Conservation (phyloP, 2,797 vertebrate genomes). For the Mormyrops boulengeri region DNA sequence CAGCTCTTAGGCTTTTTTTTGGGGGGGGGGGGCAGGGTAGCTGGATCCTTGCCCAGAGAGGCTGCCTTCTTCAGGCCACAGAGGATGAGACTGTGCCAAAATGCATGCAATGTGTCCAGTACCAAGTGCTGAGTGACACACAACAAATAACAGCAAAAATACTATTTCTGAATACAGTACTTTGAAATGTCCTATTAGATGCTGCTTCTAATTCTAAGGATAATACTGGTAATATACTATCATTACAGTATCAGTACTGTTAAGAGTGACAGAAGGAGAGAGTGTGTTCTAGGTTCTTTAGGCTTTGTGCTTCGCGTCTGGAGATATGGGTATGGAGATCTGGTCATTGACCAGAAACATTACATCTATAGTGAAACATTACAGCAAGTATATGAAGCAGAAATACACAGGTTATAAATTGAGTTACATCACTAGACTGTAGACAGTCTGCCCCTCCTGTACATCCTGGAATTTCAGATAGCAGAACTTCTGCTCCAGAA, state of each 20-base stretch:
- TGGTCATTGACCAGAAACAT: neutral
- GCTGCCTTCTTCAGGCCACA: conserved; percentile 3
- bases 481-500: neutral
- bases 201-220: neutral
- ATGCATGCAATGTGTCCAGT: neutral
- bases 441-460: neutral
- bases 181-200: neutral
- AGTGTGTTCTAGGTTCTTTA: neutral
- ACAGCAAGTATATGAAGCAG: neutral
- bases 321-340: neutral
- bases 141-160: neutral
- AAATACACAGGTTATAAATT: neutral
- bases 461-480: neutral
- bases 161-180: neutral
- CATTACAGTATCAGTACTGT: neutral
- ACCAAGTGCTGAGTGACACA: neutral
- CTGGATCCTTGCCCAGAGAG: neutral
- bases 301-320: neutral
- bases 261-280: neutral
- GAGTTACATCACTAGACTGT: neutral
- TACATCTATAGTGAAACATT: neutral
- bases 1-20: neutral
- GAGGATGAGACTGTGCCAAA: neutral
- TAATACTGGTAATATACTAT: neutral
- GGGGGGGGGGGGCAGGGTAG: neutral